Percentiles rank a stretch among this genome's conserved stretches.
phyloP scores from a whole-genome alignment of 2,888 invertebrate species.

The Bellardia bayeri region DNA sequence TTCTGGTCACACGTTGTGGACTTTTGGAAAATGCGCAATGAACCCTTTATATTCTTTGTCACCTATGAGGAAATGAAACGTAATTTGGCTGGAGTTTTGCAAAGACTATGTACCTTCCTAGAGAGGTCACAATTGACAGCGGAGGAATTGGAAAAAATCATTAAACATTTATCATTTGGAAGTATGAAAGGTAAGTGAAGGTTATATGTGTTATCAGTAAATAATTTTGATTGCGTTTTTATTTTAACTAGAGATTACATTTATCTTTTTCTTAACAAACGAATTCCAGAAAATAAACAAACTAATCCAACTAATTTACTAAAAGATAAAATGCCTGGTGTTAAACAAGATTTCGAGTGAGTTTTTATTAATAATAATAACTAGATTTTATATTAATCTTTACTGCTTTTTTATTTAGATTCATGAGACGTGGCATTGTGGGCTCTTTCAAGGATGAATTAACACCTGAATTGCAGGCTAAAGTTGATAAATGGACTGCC shows the following conservation, averaged over 20 bases:
- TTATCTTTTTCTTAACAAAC: conserved; percentile 5
- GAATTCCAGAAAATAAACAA: conserved; percentile 60
- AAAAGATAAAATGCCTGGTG: conserved; percentile 39
- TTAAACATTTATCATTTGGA: conserved; percentile 74
- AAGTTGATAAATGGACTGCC: conserved; percentile 72
- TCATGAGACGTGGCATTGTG: conserved; percentile 75
- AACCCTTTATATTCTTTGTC: conserved; percentile 76
- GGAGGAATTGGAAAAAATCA: conserved; percentile 62
- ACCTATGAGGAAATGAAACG: conserved; percentile 79
- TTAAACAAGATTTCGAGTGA: conserved; percentile 66
- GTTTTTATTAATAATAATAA: no score
- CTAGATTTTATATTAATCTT: not conserved
- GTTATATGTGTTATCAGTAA: conserved; percentile 46
- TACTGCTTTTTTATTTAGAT: conserved; percentile 56
- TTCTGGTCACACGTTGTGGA: conserved; percentile 78
- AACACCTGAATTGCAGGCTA: conserved; percentile 44
- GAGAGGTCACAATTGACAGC: conserved; percentile 42
- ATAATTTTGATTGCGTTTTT: conserved; percentile 12
- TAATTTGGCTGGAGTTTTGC: conserved; percentile 74
- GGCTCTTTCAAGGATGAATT: conserved; percentile 75
- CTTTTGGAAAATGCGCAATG: conserved; percentile 77
- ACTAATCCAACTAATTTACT: conserved; percentile 57
- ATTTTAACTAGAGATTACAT: no score
- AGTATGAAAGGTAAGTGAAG: conserved; percentile 74
- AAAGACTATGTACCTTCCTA: conserved; percentile 59